phyloP scores from a whole-genome alignment of 2,797 vertebrate genomes.

The Anas acuta region DNA sequence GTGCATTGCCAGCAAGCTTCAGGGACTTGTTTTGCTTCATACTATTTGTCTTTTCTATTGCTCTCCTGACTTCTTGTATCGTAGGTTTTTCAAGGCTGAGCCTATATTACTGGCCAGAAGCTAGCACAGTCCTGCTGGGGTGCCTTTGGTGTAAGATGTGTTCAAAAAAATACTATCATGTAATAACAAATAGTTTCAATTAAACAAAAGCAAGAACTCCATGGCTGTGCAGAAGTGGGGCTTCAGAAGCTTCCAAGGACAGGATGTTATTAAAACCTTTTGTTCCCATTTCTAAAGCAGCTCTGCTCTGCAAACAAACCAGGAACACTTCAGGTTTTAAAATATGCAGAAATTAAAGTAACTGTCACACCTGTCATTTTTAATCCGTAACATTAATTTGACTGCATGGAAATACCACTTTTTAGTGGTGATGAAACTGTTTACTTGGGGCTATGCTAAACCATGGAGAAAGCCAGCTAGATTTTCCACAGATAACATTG shows the following conservation, averaged over 20 bases:
- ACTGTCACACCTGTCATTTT: constrained; percentile 30
- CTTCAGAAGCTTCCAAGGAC: constrained; percentile 4
- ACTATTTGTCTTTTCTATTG: not conserved
- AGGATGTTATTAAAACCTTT: not conserved
- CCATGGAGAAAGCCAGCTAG: not conserved
- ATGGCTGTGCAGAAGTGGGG: not conserved
- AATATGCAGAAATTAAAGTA: constrained; percentile 3
- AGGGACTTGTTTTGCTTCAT: not conserved
- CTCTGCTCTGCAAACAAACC: not conserved
- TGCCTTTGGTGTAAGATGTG: not conserved
- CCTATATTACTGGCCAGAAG: not conserved
- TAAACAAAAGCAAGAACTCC: not conserved
- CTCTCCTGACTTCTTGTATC: not conserved
- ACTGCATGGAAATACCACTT: constrained; percentile 14
- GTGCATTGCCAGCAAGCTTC: not conserved
- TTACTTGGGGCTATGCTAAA: not conserved
- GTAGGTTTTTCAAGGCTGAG: not conserved
- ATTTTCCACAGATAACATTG: not conserved
- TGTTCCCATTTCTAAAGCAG: constrained; percentile 10
- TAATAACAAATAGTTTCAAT: constrained; percentile 42
- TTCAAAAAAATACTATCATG: not conserved
- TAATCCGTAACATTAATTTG: constrained; percentile 15
- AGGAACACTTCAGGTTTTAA: constrained; percentile 1
- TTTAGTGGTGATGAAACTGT: not conserved
- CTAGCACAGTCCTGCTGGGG: not conserved